Conservation (phyloP, 2,888 invertebrate genomes). For the Ormyrus rosae region DNA sequence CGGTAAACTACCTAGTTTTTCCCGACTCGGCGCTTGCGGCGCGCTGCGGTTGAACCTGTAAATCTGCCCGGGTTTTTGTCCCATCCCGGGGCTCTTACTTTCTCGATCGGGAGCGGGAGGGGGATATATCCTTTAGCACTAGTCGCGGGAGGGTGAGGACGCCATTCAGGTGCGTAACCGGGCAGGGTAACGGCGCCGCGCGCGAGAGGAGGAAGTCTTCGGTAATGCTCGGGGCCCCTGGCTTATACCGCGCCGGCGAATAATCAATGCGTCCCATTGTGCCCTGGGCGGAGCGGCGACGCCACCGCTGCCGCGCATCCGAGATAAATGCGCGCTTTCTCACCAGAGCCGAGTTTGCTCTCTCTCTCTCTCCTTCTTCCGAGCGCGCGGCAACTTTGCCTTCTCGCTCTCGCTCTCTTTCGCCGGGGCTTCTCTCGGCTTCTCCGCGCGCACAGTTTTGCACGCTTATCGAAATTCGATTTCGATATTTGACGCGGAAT, state of each 20-base stretch:
- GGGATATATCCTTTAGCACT: constrained; percentile 16
- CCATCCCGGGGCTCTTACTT: background rate
- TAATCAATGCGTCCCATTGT: constrained; percentile 70
- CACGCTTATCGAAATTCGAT: constrained; percentile 49
- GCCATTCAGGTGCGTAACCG: constrained; percentile 66
- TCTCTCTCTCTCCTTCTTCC: constrained; percentile 2
- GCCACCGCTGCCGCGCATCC: constrained; percentile 12
- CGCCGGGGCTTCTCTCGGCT: background rate
- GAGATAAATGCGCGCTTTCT: constrained; percentile 28
- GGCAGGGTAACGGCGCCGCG: constrained; percentile 61
- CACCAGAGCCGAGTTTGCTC: background rate
- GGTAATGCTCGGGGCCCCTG: constrained; percentile 62
- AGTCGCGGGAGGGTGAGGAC: constrained; percentile 52
- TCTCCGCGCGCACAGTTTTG: constrained; percentile 19
- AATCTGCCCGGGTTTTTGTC: constrained; percentile 31
- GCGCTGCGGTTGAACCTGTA: constrained; percentile 8
- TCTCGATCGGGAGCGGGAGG: constrained; percentile 1
- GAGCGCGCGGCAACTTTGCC: background rate
- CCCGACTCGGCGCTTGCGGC: background rate
- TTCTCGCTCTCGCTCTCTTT: background rate
- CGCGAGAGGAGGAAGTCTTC: constrained; percentile 60
- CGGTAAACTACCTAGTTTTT: constrained; percentile 21
- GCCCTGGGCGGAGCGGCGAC: constrained; percentile 54
- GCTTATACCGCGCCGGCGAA: constrained; percentile 64
- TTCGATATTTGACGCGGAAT: constrained; percentile 34